These are phyloP conservation scores for Chirona hameri DNA, from an alignment of 2,888 invertebrate species.

Conservation along the genomic window DNA sequence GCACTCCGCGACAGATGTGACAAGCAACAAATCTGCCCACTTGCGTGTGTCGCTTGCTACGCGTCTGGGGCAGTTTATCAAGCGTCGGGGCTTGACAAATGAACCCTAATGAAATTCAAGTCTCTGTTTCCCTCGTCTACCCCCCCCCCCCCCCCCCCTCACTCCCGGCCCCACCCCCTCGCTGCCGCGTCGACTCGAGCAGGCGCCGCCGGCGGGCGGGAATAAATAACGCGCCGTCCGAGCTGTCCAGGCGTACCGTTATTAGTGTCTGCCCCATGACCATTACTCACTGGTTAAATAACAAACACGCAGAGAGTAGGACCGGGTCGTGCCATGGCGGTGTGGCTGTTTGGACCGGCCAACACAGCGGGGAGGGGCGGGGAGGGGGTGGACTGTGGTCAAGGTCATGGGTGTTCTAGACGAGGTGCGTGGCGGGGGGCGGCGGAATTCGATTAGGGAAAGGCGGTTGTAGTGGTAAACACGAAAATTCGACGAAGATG, in stretches of 20 bases:
- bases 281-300: conserved; percentile 4
- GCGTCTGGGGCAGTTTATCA: too few relatives aligned
- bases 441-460: too few relatives aligned
- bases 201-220: neutral
- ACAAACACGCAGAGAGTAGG: neutral
- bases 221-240: neutral
- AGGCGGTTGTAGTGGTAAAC: too few relatives aligned
- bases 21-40: too few relatives aligned
- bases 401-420: too few relatives aligned
- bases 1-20: too few relatives aligned
- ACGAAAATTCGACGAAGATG: too few relatives aligned
- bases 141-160: neutral
- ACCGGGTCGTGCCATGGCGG: neutral
- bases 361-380: too few relatives aligned
- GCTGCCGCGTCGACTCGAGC: neutral
- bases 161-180: neutral
- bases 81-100: too few relatives aligned
- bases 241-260: neutral
- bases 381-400: neutral
- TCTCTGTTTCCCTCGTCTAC: neutral
- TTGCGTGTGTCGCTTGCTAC: too few relatives aligned
- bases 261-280: neutral
- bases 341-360: too few relatives aligned
- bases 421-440: too few relatives aligned
- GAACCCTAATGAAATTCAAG: neutral